Base-by-base conservation (phyloP, 2,113 vertebrate species). In the Neodontobutis hainanensis region DNA sequence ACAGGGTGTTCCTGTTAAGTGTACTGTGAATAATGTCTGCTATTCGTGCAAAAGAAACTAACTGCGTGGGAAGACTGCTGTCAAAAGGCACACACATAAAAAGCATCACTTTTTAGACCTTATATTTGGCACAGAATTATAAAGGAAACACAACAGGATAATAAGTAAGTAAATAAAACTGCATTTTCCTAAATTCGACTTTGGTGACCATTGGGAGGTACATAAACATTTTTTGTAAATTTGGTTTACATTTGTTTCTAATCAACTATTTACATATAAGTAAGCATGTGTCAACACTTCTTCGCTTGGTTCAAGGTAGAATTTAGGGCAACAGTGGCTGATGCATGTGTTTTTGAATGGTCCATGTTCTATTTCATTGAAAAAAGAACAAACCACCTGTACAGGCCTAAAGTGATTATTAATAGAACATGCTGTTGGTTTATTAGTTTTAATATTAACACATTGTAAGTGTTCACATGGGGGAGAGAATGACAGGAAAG, bases 21-120 rank as follows among this genome's bases (percentile, higher is more conserved):
- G 42, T 52, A 34, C 52, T 48, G 55, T 66, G 66, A 72, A 73
- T 81, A 65, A 77, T 72, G 60, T 35, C 38, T 15, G 53, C 46
- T 53, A 46, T 66, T 73, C 57, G 60, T 15, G 42, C 34, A 42
- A 53, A 55, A 11, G 6, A 46, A 49, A 57, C 43, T 5, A 57
- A 49, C 43, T 16, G 59, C 40, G 48, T 46, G 19, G 51, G 35
- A 38, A 40, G 55, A 15, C 61, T 38, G 48, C 44, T 59, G 15
- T 52, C 15, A 44, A 55, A 35, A 40, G 44, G 52, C 42, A 40
- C 11, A 36, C 19, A 8, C 19, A 43, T 10, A 27, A 27, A 60
- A 44, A 4, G 2, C 32, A n/a, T 55, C 14, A 8, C 49, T 4
- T 10, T 5, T 40, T 36, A 55, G 55, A 42, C n/a, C 35, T 9